These are phyloP conservation scores for Canis aureus DNA, from an alignment of 2,113 vertebrate genomes.

Conservation along the genomic window DNA sequence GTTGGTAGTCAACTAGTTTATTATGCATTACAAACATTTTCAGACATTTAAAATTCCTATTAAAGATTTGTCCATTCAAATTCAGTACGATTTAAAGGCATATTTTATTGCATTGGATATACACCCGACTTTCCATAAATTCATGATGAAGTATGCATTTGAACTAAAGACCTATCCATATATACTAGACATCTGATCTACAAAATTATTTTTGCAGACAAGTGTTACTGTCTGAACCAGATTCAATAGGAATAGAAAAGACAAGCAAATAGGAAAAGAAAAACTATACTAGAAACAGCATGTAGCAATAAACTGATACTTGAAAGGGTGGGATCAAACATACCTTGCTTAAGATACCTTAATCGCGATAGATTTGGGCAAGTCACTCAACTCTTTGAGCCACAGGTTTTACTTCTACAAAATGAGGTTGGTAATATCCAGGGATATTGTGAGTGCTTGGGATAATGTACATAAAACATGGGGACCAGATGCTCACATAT, in stretches of 20 bases:
- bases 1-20: conserved; percentile 12
- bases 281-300: not conserved
- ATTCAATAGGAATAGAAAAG: not conserved
- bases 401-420: conserved; percentile 37
- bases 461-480: not conserved
- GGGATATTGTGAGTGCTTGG: not conserved
- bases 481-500: not conserved
- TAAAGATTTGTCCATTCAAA: conserved; percentile 60
- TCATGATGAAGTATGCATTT: conserved; percentile 42
- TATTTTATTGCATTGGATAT: conserved; percentile 14
- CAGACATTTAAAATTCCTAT: conserved; percentile 13
- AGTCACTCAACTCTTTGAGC: not conserved
- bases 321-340: not conserved
- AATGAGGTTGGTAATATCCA: not conserved
- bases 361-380: not conserved
- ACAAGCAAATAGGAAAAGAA: not conserved
- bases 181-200: conserved; percentile 4
- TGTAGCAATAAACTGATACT: not conserved
- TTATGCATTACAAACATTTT: conserved; percentile 46
- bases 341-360: not conserved
- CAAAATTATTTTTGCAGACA: conserved; percentile 51
- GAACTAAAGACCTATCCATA: not conserved
- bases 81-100: conserved; percentile 61
- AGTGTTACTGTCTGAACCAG: not conserved
- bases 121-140: conserved; percentile 48